Percentiles rank a stretch among this genome's conserved stretches.
These are phyloP conservation scores for Akabosia matsudoensis DNA, from an alignment of 1,140 invertebrate genomes.

Conservation along the genomic window DNA sequence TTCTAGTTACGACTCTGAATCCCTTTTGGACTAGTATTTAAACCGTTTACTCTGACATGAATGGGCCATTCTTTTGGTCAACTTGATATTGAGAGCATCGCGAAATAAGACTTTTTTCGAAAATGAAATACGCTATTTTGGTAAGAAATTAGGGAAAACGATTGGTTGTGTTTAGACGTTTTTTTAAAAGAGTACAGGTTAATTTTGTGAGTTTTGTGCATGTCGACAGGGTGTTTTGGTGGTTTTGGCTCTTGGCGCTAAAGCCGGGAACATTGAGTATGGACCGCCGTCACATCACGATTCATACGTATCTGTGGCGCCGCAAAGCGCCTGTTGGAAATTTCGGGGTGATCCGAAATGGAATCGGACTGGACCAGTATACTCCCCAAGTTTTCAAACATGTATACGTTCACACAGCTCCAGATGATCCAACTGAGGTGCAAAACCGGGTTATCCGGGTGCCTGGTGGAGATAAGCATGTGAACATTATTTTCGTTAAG, in stretches of 20 bases:
- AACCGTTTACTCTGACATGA: neutral
- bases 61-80: neutral
- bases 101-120: neutral
- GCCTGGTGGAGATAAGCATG: constrained; percentile 36
- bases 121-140: neutral
- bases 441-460: constrained; percentile 25
- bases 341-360: neutral
- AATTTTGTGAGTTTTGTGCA: neutral
- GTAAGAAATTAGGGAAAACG: neutral
- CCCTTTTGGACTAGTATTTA: neutral
- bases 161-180: neutral
- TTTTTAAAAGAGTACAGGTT: too few species aligned
- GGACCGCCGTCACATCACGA: neutral
- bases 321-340: too few species aligned
- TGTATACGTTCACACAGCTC: constrained; percentile 9
- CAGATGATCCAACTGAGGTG: constrained; percentile 28
- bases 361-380: too few species aligned
- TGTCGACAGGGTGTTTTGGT: neutral
- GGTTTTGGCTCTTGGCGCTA: neutral
- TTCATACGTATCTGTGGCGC: too few species aligned
- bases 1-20: neutral
- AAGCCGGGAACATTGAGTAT: neutral
- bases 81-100: neutral
- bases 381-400: constrained; percentile 13
- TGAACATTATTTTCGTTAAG: constrained; percentile 36